Evolutionary conservation across 2,113 vertebrate genomes (phyloP).

Genomic region (Brachyistius frenatus): DNA sequence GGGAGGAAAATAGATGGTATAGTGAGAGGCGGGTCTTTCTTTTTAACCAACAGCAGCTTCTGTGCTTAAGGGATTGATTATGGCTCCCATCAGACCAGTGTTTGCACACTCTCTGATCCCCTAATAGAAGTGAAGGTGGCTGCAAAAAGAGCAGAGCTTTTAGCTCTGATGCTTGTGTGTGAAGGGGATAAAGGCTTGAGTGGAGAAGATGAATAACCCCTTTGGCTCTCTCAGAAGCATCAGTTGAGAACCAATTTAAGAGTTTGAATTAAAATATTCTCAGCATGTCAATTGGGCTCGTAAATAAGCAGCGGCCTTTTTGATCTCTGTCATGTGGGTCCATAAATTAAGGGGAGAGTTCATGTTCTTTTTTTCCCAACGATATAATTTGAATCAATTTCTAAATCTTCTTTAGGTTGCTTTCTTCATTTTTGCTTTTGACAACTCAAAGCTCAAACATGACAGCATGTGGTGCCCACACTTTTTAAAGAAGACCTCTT

Average conservation of each 20-base stretch:
- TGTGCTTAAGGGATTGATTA: slow-evolving; percentile 64
- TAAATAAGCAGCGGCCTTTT: slow-evolving; percentile 39
- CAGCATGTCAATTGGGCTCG: slow-evolving; percentile 20
- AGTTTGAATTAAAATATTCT: slow-evolving; percentile 46
- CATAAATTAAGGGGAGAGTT: slow-evolving; percentile 13
- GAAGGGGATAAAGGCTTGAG: slow-evolving; percentile 35
- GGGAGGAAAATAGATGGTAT: slow-evolving; percentile 40
- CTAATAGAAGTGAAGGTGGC: slow-evolving; percentile 53
- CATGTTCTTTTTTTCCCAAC: slow-evolving; percentile 7
- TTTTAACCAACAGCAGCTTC: slow-evolving; percentile 27
- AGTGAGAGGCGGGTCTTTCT: background rate
- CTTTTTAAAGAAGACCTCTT: slow-evolving; percentile 24
- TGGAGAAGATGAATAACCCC: slow-evolving; percentile 40
- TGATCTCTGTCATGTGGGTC: slow-evolving; percentile 25
- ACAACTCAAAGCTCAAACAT: slow-evolving; percentile 17
- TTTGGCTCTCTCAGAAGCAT: slow-evolving; percentile 22
- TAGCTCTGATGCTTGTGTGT: slow-evolving; percentile 25
- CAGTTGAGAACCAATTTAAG: slow-evolving; percentile 2
- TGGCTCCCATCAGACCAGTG: slow-evolving; percentile 57
- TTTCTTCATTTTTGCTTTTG: background rate
- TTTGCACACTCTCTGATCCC: slow-evolving; percentile 59
- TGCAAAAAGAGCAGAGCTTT: slow-evolving; percentile 42
- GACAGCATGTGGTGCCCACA: slow-evolving; percentile 21
- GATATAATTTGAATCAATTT: slow-evolving; percentile 26
- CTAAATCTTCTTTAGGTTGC: background rate